phyloP scores from a whole-genome alignment of 1,140 invertebrate species.

The Anastatus disparis region DNA sequence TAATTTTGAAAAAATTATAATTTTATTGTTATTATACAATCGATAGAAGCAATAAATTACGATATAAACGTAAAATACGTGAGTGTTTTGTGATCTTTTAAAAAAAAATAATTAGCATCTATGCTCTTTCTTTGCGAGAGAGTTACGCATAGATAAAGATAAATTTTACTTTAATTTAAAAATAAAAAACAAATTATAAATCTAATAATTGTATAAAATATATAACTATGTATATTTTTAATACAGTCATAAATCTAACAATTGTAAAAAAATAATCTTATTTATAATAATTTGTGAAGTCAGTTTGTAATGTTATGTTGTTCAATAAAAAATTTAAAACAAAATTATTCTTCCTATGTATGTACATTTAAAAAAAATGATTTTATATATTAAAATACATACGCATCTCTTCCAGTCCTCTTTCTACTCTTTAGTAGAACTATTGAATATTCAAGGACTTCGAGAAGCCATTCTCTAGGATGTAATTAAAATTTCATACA shows the following conservation, averaged over 20 bases:
- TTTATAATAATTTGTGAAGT: slow-evolving; percentile 15
- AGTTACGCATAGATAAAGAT: background rate
- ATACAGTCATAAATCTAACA: slow-evolving; percentile 7
- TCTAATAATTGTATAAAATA: no score
- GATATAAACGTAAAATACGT: background rate
- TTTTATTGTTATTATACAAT: background rate
- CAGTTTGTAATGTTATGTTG: slow-evolving; percentile 34
- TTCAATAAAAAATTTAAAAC: slow-evolving; percentile 33
- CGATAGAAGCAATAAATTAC: background rate
- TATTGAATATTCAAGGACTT: no score
- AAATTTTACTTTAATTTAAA: slow-evolving; percentile 25
- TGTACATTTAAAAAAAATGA: no score
- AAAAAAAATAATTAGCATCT: background rate
- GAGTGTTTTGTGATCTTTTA: slow-evolving; percentile 15
- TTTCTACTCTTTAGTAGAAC: no score
- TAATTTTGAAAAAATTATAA: slow-evolving; percentile 7
- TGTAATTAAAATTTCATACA: no score
- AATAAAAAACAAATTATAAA: background rate
- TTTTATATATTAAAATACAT: no score
- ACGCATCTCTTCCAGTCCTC: no score
- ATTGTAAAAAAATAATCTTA: slow-evolving; percentile 33
- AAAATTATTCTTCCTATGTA: no score
- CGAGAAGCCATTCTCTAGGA: no score
- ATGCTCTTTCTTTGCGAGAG: background rate
- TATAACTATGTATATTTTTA: no score